Evolutionary conservation across 1,140 invertebrate genomes (phyloP).

Genomic region (Stenopsyche tienmushanensis): DNA sequence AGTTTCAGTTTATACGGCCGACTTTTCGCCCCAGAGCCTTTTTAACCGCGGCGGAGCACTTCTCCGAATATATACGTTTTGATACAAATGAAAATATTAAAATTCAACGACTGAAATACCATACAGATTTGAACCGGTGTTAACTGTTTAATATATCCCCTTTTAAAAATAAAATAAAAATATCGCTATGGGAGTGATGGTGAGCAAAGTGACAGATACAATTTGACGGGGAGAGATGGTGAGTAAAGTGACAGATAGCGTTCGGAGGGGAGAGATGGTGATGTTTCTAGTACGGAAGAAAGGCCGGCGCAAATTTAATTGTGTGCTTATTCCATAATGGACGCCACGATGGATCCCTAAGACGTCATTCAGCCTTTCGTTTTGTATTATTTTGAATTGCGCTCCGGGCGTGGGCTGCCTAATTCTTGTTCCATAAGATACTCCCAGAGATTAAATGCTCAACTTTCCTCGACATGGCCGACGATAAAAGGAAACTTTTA

Average conservation of each 20-base stretch:
- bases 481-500: background rate
- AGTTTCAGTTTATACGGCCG: constrained; percentile 15
- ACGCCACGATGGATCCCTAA: background rate
- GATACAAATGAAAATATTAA: too few relatives aligned
- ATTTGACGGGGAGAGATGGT: too few relatives aligned
- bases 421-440: background rate
- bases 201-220: too few relatives aligned
- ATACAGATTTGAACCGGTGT: too few relatives aligned
- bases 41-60: background rate
- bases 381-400: background rate
- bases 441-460: background rate
- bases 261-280: too few relatives aligned
- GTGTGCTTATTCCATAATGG: background rate
- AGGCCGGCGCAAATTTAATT: too few relatives aligned
- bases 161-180: background rate
- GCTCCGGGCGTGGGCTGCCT: background rate
- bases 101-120: too few relatives aligned
- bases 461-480: background rate
- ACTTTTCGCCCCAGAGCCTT: background rate
- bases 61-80: background rate
- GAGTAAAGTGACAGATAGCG: too few relatives aligned
- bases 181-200: too few relatives aligned
- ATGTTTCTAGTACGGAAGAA: too few relatives aligned
- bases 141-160: too few relatives aligned
- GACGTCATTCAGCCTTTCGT: background rate